phyloP scores from a whole-genome alignment of 2,888 invertebrate species.

The Cryptocheilus praepositus region DNA sequence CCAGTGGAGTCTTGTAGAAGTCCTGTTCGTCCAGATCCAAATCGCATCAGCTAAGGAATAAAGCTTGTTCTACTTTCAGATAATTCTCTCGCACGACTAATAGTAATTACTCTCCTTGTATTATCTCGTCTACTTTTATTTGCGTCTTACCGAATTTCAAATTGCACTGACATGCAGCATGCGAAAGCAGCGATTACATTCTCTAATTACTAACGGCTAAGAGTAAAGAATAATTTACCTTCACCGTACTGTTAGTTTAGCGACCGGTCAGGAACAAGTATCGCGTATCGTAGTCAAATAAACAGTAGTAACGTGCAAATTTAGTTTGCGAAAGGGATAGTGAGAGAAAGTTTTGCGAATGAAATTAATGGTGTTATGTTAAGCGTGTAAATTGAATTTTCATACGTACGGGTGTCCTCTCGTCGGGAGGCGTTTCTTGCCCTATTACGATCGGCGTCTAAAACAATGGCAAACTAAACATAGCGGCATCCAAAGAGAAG shows the following conservation, averaged over 20 bases:
- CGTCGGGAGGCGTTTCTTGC: constrained; percentile 77
- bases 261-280: neutral
- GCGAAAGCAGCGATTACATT: neutral
- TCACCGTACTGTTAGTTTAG: constrained; percentile 43
- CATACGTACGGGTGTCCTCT: constrained; percentile 85
- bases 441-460: constrained; percentile 65
- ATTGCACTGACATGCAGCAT: neutral
- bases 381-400: constrained; percentile 43
- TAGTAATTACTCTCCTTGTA: constrained; percentile 3
- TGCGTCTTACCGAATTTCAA: neutral
- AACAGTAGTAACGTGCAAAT: neutral
- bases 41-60: constrained; percentile 78
- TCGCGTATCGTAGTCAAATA: neutral
- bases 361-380: neutral
- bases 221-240: constrained; percentile 38
- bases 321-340: neutral
- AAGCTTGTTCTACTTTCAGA: constrained; percentile 10
- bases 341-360: constrained; percentile 12
- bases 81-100: neutral
- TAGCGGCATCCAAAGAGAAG: constrained; percentile 76
- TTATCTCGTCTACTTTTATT: neutral
- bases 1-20: constrained; percentile 79
- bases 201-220: neutral
- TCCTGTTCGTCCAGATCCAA: constrained; percentile 75
- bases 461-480: constrained; percentile 71